phyloP scores from a whole-genome alignment of 2,888 invertebrate species.

The Dicyrtomina minuta region DNA sequence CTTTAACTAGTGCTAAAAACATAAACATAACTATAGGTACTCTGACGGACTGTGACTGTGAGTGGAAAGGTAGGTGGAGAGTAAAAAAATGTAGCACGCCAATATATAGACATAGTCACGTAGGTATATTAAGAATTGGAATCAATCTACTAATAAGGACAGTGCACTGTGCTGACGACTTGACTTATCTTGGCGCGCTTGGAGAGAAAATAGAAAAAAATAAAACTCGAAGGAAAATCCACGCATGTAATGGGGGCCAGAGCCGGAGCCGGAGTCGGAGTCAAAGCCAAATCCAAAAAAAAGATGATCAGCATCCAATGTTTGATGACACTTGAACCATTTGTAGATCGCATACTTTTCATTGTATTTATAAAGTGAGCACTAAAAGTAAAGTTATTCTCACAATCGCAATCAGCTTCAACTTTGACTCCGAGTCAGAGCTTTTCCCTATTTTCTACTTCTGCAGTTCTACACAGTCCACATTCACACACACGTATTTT shows the following conservation, averaged over 20 bases:
- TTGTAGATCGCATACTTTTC: slow-evolving; percentile 16
- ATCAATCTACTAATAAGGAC: neutral
- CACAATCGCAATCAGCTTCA: too few species aligned
- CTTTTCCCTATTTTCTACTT: too few species aligned
- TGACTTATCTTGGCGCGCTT: neutral
- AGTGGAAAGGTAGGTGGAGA: too few species aligned
- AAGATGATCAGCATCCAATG: slow-evolving; percentile 7
- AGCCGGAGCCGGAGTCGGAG: too few species aligned
- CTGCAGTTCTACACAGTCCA: too few species aligned
- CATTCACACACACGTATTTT: too few species aligned
- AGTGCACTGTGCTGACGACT: neutral
- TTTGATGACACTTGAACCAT: slow-evolving; percentile 11
- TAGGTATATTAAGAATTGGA: neutral
- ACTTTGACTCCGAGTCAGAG: too few species aligned
- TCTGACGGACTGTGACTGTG: too few species aligned
- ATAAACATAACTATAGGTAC: too few species aligned
- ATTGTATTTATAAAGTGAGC: slow-evolving; percentile 12
- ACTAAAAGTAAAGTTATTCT: neutral
- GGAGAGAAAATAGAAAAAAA: neutral
- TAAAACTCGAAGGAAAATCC: neutral
- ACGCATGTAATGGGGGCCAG: neutral
- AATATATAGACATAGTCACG: neutral
- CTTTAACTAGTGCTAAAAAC: too few species aligned
- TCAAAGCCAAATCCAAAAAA: too few species aligned
- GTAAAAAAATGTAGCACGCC: neutral